Percentiles rank a stretch among this genome's conserved stretches.
phyloP scores from a whole-genome alignment of 2,797 vertebrate species.

The Lepilemur septentrionalis region DNA sequence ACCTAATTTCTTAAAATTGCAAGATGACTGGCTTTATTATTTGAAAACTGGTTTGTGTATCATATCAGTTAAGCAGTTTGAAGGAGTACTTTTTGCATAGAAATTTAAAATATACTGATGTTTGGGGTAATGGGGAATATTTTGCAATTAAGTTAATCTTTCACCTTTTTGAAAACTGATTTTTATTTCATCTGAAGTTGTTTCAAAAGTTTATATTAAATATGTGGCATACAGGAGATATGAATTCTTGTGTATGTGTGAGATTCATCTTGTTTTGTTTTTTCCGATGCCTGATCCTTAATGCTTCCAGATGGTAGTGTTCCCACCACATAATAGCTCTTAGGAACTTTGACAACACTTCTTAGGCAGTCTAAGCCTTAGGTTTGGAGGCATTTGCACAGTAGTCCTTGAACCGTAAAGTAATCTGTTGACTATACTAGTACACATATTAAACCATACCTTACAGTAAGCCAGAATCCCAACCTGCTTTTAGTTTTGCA shows the following conservation, averaged over 20 bases:
- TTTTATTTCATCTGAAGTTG: slow-evolving; percentile 64
- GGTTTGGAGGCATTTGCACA: not conserved
- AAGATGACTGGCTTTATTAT: slow-evolving; percentile 64
- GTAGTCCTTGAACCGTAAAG: not conserved
- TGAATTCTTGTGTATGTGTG: slow-evolving; percentile 35
- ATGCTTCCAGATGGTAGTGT: not conserved
- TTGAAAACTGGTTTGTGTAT: slow-evolving; percentile 64
- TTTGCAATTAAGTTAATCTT: slow-evolving; percentile 68
- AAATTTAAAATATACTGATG: slow-evolving; percentile 46
- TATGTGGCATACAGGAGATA: not conserved
- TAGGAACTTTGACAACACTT: not conserved
- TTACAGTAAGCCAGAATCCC: not conserved
- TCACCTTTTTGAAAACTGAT: slow-evolving; percentile 41
- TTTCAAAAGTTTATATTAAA: slow-evolving; percentile 69
- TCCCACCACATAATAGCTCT: not conserved
- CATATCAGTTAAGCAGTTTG: slow-evolving; percentile 46
- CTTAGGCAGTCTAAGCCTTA: not conserved
- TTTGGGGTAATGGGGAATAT: slow-evolving; percentile 51
- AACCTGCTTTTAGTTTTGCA: slow-evolving; percentile 36
- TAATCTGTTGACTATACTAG: not conserved
- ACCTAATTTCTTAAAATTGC: slow-evolving; percentile 62
- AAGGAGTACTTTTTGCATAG: slow-evolving; percentile 62
- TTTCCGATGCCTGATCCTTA: not conserved
- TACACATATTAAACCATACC: not conserved
- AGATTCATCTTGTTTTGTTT: not conserved